Conservation (phyloP, 2,888 invertebrate species). For the Junonia oenone region DNA sequence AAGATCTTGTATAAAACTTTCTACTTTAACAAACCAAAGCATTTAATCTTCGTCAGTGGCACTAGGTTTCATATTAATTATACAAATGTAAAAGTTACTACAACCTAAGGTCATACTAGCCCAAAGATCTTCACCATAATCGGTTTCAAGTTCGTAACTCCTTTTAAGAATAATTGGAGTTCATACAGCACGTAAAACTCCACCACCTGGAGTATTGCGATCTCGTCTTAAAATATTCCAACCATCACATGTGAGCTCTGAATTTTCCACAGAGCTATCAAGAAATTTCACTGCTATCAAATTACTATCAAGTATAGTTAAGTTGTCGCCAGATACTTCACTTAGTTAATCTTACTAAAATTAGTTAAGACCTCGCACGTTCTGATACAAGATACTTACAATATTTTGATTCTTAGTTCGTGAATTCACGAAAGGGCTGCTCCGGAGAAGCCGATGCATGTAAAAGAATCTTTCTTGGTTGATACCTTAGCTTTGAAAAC, state of each 20-base stretch:
- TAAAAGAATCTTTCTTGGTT: not conserved
- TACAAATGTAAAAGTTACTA: constrained; percentile 10
- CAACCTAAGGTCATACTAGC: not conserved
- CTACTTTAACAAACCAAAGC: constrained; percentile 17
- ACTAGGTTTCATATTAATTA: constrained; percentile 24
- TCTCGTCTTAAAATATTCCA: constrained; percentile 25
- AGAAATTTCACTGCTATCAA: constrained; percentile 14
- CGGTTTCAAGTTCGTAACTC: constrained; percentile 17
- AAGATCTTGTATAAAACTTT: constrained; percentile 11
- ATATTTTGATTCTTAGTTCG: no score
- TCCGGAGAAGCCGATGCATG: not conserved
- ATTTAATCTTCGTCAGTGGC: constrained; percentile 18
- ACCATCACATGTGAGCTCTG: constrained; percentile 8
- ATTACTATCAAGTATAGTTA: constrained; percentile 2
- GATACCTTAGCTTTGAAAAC: constrained; percentile 12
- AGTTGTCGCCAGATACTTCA: constrained; percentile 11
- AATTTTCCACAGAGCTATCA: constrained; percentile 10
- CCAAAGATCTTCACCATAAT: constrained; percentile 25
- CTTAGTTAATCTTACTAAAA: no score
- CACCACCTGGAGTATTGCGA: not conserved
- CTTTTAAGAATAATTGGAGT: constrained; percentile 9
- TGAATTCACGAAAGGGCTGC: constrained; percentile 9
- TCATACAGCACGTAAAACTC: constrained; percentile 1
- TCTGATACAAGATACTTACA: constrained; percentile 16
- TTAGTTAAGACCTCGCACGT: constrained; percentile 23